Evolutionary conservation across 1,140 invertebrate genomes (phyloP), one percentile per base, ranked within the genome.

Genomic region (Lepidurus apus): DNA sequence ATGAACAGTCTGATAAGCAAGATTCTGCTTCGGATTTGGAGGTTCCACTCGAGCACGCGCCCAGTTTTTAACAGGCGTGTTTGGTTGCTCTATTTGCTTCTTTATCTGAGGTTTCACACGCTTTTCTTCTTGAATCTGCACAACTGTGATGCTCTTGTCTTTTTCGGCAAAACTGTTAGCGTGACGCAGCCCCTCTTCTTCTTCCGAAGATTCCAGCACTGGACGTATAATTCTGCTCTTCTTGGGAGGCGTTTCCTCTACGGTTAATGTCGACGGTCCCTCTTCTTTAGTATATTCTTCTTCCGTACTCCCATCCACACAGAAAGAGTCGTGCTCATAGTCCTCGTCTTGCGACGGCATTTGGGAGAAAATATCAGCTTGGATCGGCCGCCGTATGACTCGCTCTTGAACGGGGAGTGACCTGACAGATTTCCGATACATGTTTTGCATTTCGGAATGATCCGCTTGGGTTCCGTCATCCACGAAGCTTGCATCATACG

Each of bases 291-390:
- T 44, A n/a, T 10, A 2, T 11, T 43, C 43, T 77, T 77, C 75
- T 47, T 79, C 77, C 11, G n/a, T 43, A 45, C 75, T 74, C 7
- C 44, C 75, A 44, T 74, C 42, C 13, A 79, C 78, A 45, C 78
- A 79, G 21, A 79, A 79, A 9, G 78, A 79, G 42, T 79, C 78
- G 42, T 74, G 75, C 24, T 74, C 78, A 34, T 79, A 79, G 43
- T 75, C 74, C 13, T 74, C 74, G 17, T 79, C 74, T 45, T 79
- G 78, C n/a, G 53, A 43, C 24, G 45, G 43, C 26, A 45, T 42
- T 24, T 79, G 78, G n/a, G 78, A 79, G 43, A 44, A 79, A 24
- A 79, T 75, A 26, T 79, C 42, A 26, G 73, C 75, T 13, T 8
- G 74, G 43, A 79, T 79, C 42, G 65, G 78, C 42, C 43, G 73